phyloP scores from a whole-genome alignment of 2,113 vertebrate species.

The Sinocyclocheilus rhinocerous region DNA sequence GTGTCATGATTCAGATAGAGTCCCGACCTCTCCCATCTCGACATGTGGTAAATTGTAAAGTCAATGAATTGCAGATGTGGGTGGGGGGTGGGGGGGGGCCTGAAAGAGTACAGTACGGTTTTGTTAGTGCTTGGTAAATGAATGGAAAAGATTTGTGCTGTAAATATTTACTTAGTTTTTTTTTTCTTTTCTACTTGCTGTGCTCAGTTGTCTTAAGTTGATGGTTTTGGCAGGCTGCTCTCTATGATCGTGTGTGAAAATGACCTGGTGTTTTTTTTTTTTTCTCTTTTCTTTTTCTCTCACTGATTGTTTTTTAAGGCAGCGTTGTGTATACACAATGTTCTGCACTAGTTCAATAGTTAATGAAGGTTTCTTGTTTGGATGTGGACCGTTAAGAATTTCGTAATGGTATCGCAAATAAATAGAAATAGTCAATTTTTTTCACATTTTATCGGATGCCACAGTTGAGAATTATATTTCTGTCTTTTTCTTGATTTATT shows the following conservation, averaged over 20 bases:
- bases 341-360: constrained; percentile 15
- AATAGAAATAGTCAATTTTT: not conserved
- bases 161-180: constrained; percentile 89
- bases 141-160: constrained; percentile 87
- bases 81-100: constrained; percentile 38
- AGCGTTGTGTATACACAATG: not conserved
- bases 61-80: constrained; percentile 99
- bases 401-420: not conserved
- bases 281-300: not conserved
- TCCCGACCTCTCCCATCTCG: constrained; percentile 98
- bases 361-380: constrained; percentile 18
- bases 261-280: constrained; percentile 62
- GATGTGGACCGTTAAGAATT: not conserved
- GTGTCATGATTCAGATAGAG: constrained; percentile 99
- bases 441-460: constrained; percentile 11
- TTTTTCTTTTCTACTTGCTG: constrained; percentile 63
- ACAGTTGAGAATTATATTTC: not conserved
- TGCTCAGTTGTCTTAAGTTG: constrained; percentile 75
- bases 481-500: not conserved
- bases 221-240: constrained; percentile 67
- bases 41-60: constrained; percentile 99
- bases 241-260: constrained; percentile 53
- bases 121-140: constrained; percentile 86
- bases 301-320: not conserved
- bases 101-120: constrained; percentile 83